Evolutionary conservation across 2,888 invertebrate genomes (phyloP), one percentile per base, ranked within the genome.

Genomic region (Elysia crispata): DNA sequence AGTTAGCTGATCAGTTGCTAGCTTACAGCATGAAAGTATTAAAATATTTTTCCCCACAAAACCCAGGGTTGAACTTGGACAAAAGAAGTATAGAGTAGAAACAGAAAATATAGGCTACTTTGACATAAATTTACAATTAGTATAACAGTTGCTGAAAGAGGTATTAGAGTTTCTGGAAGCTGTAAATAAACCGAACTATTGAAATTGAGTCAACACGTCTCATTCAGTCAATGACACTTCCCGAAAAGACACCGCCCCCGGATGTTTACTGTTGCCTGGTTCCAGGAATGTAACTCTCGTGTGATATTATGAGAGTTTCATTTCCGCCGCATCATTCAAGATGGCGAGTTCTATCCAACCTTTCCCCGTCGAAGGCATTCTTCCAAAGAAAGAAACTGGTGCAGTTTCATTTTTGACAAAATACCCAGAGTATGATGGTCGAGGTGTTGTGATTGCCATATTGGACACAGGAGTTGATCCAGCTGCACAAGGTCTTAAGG

Each of bases 391-490:
- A 93, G 98, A 98, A 93, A 98, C 98, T 41, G 97, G 96, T 82
- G 97, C 97, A 15, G 94, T 95, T 69, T 95, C 95, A 83, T 98
- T 98, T 93, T 92, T 98, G 83, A 95, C 94, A 87, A 98, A 97
- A 94, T 95, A 97, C 93, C 96, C 97, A 0, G 94, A 95, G 78
- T 97, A 95, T 91, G 98, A 99, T 94, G 99, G 99, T 62, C 94
- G 97, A 89, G 96, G 95, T 88, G 95, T 97, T 76, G 94, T 96
- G 85, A 98, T 99, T 91, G 99, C 98, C 66, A 96, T 99, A 91
- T 95, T 99, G 87, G 99, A 99, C 93, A 98, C 98, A 1, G 99
- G 99, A 13, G 97, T 99, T 77, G 99, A 99, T 94, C 98, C 99
- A 31, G 97, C 97, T 70, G 98, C 98, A 13, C 95, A 96, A 84